Percentiles rank a stretch among this genome's conserved stretches.
phyloP scores from a whole-genome alignment of 2,888 invertebrate species.

The Sceliomorpha sp. region DNA sequence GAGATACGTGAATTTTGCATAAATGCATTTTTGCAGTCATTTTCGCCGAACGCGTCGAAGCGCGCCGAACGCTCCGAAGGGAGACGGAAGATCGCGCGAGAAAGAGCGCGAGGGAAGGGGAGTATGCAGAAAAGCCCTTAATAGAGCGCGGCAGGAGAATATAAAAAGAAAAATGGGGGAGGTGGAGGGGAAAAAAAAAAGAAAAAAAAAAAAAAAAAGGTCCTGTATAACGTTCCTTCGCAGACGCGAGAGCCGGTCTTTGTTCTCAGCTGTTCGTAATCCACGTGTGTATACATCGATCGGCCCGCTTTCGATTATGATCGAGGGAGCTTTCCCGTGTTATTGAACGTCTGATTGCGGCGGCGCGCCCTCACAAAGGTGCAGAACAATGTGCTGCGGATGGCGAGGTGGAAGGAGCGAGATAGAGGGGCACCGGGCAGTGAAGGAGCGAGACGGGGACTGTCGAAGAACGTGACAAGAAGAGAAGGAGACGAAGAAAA shows the following conservation, averaged over 20 bases:
- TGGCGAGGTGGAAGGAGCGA: slow-evolving; percentile 40
- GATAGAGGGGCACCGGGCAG: slow-evolving; percentile 33
- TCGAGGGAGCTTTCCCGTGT: slow-evolving; percentile 70
- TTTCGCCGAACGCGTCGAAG: slow-evolving; percentile 39
- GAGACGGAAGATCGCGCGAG: slow-evolving; percentile 45
- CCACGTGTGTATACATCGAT: slow-evolving; percentile 62
- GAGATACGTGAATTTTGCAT: slow-evolving; percentile 32
- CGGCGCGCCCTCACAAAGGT: slow-evolving; percentile 72
- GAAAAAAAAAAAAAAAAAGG: slow-evolving; percentile 36
- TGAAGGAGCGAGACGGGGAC: slow-evolving; percentile 52
- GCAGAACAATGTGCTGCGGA: slow-evolving; percentile 70
- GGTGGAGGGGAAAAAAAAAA: slow-evolving; percentile 44
- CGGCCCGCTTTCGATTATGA: slow-evolving; percentile 68
- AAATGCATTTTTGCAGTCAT: slow-evolving; percentile 43
- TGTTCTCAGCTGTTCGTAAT: slow-evolving; percentile 57
- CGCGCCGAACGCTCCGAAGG: slow-evolving; percentile 37
- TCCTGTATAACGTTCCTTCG: slow-evolving; percentile 12
- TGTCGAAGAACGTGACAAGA: slow-evolving; percentile 48
- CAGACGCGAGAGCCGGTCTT: slow-evolving; percentile 37
- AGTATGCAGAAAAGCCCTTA: slow-evolving; percentile 52
- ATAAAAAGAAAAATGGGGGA: slow-evolving; percentile 44
- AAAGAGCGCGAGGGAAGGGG: no score
- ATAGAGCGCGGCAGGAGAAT: slow-evolving; percentile 42
- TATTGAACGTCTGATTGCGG: slow-evolving; percentile 70
- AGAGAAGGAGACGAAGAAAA: slow-evolving; percentile 32